Evolutionary conservation across 2,113 vertebrate genomes (phyloP).

Genomic region (Ornithorhynchus anatinus): DNA sequence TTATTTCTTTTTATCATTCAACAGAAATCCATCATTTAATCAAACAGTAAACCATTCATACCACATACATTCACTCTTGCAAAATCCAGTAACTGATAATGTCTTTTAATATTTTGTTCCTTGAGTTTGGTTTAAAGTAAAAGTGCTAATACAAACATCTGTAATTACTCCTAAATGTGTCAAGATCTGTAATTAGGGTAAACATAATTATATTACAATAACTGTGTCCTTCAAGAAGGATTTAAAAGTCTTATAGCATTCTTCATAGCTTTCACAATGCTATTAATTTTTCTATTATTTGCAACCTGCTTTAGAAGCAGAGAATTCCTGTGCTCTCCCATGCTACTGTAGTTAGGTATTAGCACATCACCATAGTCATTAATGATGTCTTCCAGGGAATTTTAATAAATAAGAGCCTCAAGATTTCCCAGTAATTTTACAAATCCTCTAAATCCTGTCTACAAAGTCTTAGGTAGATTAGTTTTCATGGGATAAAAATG

Average conservation of each 20-base stretch:
- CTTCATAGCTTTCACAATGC: too few relatives aligned
- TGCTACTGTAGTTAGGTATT: neutral
- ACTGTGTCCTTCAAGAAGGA: neutral
- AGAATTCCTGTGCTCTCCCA: neutral
- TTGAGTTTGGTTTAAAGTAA: too few relatives aligned
- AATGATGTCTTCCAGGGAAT: neutral
- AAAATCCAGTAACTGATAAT: too few relatives aligned
- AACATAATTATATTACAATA: neutral
- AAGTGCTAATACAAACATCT: too few relatives aligned
- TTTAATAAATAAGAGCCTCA: neutral
- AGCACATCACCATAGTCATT: neutral
- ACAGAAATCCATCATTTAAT: too few relatives aligned
- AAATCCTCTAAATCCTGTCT: neutral
- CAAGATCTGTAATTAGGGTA: neutral
- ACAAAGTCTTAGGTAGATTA: neutral
- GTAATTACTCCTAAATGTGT: too few relatives aligned
- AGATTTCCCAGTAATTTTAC: neutral
- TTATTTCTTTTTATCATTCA: too few relatives aligned
- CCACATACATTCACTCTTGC: too few relatives aligned
- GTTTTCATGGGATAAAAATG: neutral
- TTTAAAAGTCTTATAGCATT: neutral
- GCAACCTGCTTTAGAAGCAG: neutral
- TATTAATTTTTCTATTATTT: slow-evolving; percentile 3
- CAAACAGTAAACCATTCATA: too few relatives aligned
- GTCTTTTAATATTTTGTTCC: too few relatives aligned